Conservation (phyloP, 2,113 vertebrate species). For the Leptobrachium ailaonicum region DNA sequence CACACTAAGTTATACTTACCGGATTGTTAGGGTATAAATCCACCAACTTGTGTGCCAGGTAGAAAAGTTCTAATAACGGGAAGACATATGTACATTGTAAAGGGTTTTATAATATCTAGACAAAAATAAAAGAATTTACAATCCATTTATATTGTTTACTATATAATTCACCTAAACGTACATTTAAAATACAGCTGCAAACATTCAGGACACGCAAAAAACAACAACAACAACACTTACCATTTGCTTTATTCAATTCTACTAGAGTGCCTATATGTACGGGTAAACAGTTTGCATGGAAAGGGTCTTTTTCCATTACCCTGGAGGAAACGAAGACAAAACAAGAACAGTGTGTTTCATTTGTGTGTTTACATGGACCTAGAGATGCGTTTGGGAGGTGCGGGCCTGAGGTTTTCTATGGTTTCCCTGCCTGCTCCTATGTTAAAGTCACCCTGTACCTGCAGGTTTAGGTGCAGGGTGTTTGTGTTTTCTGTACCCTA, state of each 20-base stretch:
- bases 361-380: no score
- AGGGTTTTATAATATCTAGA: neutral
- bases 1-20: constrained; percentile 72
- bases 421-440: no score
- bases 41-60: constrained; percentile 97
- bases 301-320: constrained; percentile 98
- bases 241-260: constrained; percentile 96
- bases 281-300: constrained; percentile 95
- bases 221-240: constrained; percentile 62
- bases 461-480: no score
- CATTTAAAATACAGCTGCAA: neutral
- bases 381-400: no score
- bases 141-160: no score
- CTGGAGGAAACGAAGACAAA: constrained; percentile 64
- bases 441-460: no score
- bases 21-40: constrained; percentile 98
- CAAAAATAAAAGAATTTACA: neutral
- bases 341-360: no score
- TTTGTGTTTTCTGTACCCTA: no score
- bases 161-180: neutral
- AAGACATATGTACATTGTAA: constrained; percentile 24
- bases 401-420: no score
- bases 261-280: constrained; percentile 97
- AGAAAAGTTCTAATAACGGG: constrained; percentile 86
- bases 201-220: neutral